These are phyloP conservation scores for Aythya baeri DNA, from an alignment of 2,113 vertebrate species.

Conservation along the genomic window DNA sequence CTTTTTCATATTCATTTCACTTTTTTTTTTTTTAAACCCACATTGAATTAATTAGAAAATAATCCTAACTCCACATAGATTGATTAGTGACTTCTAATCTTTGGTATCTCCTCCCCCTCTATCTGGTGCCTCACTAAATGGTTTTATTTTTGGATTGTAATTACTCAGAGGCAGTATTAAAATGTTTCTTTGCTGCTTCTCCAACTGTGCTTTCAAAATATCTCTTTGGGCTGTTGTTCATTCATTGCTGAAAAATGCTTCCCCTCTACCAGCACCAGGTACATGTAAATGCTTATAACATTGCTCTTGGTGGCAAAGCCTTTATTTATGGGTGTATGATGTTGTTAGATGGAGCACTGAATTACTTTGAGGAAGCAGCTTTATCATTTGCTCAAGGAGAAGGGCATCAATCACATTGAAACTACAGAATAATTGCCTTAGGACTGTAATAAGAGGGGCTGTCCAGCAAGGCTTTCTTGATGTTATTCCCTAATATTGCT, in stretches of 20 bases:
- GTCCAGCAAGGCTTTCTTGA: background rate
- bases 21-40: background rate
- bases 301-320: background rate
- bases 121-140: background rate
- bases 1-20: background rate
- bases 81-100: conserved; percentile 26
- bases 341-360: background rate
- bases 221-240: background rate
- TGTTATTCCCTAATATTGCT: background rate
- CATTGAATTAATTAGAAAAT: conserved; percentile 22
- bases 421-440: background rate
- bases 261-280: background rate
- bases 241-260: background rate
- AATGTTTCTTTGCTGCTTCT: background rate
- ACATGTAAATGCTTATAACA: background rate
- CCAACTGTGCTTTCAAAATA: background rate
- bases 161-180: background rate
- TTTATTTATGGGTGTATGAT: background rate
- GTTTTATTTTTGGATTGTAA: background rate
- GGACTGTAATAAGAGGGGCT: background rate
- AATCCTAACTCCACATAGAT: background rate
- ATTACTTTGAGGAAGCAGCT: background rate
- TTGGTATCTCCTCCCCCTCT: background rate
- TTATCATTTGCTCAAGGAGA: background rate
- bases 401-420: background rate